These are phyloP conservation scores for Xerus rutilus DNA, from an alignment of 2,797 vertebrate species.

Conservation along the genomic window DNA sequence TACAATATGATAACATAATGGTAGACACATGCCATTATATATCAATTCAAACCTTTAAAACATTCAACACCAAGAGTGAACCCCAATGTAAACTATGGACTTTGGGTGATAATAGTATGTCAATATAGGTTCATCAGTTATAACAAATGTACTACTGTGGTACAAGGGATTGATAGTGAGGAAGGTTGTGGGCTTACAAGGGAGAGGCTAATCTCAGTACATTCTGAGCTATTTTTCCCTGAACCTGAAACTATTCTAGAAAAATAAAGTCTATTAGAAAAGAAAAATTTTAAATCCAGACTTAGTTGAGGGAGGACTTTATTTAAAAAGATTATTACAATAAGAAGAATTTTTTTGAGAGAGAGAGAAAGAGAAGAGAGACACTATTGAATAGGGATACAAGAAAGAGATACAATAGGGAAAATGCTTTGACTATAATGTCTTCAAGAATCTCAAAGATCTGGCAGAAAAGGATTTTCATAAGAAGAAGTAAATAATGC, in stretches of 20 bases:
- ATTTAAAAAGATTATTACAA: not conserved
- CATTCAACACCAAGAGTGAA: not conserved
- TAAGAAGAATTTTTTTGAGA: not conserved
- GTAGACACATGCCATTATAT: not conserved
- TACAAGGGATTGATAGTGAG: not conserved
- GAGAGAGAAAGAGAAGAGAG: not conserved
- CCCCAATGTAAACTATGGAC: not conserved
- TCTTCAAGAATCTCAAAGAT: not conserved
- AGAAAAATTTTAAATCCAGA: not conserved
- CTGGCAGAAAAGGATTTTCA: not conserved
- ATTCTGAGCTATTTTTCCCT: not conserved
- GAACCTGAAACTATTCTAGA: not conserved
- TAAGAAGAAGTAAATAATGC: not conserved
- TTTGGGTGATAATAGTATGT: not conserved
- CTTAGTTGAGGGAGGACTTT: not conserved
- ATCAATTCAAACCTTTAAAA: not conserved
- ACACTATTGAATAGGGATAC: not conserved
- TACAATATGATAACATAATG: not conserved
- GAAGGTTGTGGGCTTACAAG: not conserved
- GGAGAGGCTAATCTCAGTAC: not conserved
- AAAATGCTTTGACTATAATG: not conserved
- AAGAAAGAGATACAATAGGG: not conserved
- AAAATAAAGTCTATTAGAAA: not conserved
- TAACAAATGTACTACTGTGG: not conserved
- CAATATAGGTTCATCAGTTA: not conserved